phyloP scores from a whole-genome alignment of 2,888 invertebrate genomes.

The Drosophila hamatofila region DNA sequence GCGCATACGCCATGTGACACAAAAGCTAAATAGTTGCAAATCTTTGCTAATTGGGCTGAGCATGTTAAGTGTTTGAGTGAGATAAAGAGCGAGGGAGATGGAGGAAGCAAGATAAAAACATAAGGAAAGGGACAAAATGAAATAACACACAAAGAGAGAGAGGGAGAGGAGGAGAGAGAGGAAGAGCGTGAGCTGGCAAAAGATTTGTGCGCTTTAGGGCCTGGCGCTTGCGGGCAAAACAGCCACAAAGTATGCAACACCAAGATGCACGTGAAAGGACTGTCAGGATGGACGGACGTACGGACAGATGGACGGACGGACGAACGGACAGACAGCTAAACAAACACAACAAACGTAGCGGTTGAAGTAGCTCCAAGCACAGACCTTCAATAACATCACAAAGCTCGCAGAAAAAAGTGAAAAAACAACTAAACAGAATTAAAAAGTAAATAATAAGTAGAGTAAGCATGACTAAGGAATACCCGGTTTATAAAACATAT shows the following conservation, averaged over 20 bases:
- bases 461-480: neutral
- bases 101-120: no score
- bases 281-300: neutral
- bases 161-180: neutral
- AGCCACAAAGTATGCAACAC: slow-evolving; percentile 38
- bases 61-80: neutral
- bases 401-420: neutral
- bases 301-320: neutral
- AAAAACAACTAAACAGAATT: neutral
- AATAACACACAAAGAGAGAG: no score
- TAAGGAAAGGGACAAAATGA: neutral
- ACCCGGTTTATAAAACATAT: neutral
- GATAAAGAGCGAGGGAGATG: no score
- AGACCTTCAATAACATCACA: slow-evolving; percentile 24
- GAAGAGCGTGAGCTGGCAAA: neutral
- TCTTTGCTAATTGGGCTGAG: slow-evolving; percentile 5
- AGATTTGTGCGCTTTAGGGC: neutral
- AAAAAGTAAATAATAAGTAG: neutral
- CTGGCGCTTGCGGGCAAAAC: slow-evolving; percentile 2
- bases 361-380: neutral
- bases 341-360: neutral
- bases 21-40: slow-evolving; percentile 5
- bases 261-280: slow-evolving; percentile 15
- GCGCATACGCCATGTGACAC: slow-evolving; percentile 54
- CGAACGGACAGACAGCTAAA: neutral